These are phyloP conservation scores for Microctonus hyperodae DNA, from an alignment of 2,888 invertebrate genomes.

Conservation along the genomic window DNA sequence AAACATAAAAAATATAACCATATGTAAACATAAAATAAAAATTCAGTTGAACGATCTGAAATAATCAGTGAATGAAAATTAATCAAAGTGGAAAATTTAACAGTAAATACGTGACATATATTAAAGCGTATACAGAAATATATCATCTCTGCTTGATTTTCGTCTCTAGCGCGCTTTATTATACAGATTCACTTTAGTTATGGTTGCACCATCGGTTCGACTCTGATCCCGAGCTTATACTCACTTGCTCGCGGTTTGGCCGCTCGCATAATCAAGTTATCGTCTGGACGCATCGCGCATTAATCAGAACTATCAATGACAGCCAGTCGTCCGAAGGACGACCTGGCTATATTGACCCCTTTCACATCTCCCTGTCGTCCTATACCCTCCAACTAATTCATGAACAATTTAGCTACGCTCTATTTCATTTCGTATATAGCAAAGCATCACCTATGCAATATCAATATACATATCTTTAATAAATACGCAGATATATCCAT, in stretches of 20 bases:
- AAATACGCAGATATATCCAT: not conserved
- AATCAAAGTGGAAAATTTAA: not conserved
- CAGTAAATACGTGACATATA: too few relatives aligned
- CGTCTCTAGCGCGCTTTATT: not conserved
- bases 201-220: not conserved
- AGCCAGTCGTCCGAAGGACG: constrained; percentile 39
- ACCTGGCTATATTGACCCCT: constrained; percentile 11
- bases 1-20: too few relatives aligned
- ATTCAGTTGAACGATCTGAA: too few relatives aligned
- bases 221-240: not conserved
- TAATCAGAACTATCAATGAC: constrained; percentile 62
- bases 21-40: too few relatives aligned
- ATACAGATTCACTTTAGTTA: not conserved
- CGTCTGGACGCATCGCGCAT: constrained; percentile 50
- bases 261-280: constrained; percentile 58
- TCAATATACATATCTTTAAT: too few relatives aligned
- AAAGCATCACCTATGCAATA: not conserved
- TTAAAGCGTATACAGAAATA: too few relatives aligned
- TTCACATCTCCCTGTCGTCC: not conserved
- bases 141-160: too few relatives aligned
- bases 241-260: constrained; percentile 27
- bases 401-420: constrained; percentile 24
- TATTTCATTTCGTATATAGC: constrained; percentile 11
- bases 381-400: not conserved
- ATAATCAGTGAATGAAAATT: not conserved